Evolutionary conservation across 2,888 invertebrate genomes (phyloP).

Genomic region (Lasioglossum villosulum): DNA sequence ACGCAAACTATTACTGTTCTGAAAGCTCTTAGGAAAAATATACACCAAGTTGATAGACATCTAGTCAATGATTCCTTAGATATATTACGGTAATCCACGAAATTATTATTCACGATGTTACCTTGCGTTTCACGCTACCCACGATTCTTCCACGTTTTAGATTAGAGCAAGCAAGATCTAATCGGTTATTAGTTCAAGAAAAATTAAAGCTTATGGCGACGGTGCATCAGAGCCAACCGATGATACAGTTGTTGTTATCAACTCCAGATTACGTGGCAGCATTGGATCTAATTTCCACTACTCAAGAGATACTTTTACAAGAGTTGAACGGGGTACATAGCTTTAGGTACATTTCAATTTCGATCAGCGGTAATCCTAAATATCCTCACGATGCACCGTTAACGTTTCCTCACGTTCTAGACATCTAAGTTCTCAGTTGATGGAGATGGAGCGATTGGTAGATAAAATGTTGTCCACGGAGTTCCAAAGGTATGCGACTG

Average conservation of each 20-base stretch:
- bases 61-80: conserved; percentile 92
- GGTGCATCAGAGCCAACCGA: conserved; percentile 98
- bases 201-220: conserved; percentile 96
- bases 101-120: neutral
- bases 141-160: conserved; percentile 79
- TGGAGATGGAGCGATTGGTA: conserved; percentile 97
- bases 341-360: conserved; percentile 87
- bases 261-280: conserved; percentile 99
- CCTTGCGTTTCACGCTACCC: neutral
- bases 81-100: conserved; percentile 86
- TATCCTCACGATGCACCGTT: neutral
- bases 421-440: conserved; percentile 97
- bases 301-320: conserved; percentile 96
- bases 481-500: conserved; percentile 95
- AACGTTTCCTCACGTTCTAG: conserved; percentile 84
- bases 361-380: neutral
- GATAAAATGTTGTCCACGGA: conserved; percentile 98
- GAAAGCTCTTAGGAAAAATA: conserved; percentile 89
- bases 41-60: conserved; percentile 91
- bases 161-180: conserved; percentile 88
- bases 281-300: conserved; percentile 97
- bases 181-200: conserved; percentile 89
- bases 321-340: conserved; percentile 97
- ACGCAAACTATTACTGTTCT: conserved; percentile 92
- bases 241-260: conserved; percentile 96